A percentile compares a stretch with the other conserved stretches of the same genome.
Evolutionary conservation across 1,140 invertebrate species (phyloP).

Genomic region (Vollenhovia emeryi): DNA sequence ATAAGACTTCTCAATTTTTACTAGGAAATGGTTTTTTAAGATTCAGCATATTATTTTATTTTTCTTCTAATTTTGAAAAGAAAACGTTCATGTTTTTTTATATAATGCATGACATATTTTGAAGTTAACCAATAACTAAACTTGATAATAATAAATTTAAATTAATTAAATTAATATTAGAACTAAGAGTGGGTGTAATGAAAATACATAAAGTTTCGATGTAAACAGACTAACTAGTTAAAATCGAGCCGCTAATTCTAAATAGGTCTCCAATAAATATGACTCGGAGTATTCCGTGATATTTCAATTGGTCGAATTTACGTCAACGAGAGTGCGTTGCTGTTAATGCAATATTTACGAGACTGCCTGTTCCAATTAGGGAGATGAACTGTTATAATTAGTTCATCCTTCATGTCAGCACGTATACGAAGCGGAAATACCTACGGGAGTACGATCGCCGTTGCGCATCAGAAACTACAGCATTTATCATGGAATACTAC

Average conservation of each 20-base stretch:
- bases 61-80: background rate
- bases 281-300: background rate
- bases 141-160: background rate
- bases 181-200: background rate
- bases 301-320: background rate
- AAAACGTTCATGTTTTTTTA: background rate
- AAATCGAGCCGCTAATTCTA: background rate
- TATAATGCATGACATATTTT: background rate
- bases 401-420: conserved; percentile 3
- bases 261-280: background rate
- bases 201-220: background rate
- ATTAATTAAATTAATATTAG: background rate
- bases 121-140: background rate
- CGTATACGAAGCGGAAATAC: background rate
- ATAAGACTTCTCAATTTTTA: background rate
- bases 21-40: background rate
- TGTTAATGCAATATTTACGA: conserved; percentile 62
- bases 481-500: conserved; percentile 12
- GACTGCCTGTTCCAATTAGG: conserved; percentile 61
- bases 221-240: background rate
- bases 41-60: background rate
- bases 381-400: conserved; percentile 67
- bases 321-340: background rate
- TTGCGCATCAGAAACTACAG: background rate
- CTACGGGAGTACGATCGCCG: background rate